Conservation (phyloP, 92 coral and sea anemone genomes). For the Anthopleura xanthogrammica region DNA sequence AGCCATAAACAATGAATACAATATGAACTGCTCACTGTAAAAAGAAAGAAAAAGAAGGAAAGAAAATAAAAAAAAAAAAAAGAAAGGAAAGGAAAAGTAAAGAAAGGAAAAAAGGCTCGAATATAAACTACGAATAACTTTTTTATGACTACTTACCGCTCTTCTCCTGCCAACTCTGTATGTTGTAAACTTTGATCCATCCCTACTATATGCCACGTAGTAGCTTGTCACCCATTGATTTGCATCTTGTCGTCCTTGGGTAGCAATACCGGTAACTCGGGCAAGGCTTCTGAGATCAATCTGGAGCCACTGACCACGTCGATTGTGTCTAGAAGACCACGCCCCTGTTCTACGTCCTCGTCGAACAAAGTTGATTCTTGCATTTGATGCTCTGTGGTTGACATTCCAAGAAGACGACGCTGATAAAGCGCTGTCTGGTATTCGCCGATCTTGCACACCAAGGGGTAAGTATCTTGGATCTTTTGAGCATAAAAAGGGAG, state of each 20-base stretch:
- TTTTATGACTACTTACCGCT: constrained; percentile 39
- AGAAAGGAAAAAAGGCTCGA: no score
- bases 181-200: constrained; percentile 24
- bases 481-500: background rate
- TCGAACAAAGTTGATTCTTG: constrained; percentile 21
- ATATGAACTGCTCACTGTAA: no score
- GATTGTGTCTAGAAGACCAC: constrained; percentile 32
- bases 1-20: no score
- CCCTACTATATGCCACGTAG: constrained; percentile 17
- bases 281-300: no score
- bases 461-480: constrained; percentile 25
- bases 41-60: no score
- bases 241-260: no score
- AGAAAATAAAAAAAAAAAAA: no score
- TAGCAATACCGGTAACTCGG: no score
- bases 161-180: constrained; percentile 43
- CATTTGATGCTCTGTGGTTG: constrained; percentile 54
- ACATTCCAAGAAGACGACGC: constrained; percentile 67
- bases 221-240: constrained; percentile 13
- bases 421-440: constrained; percentile 37
- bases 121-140: no score
- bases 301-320: constrained; percentile 14
- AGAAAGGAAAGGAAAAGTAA: no score
- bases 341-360: constrained; percentile 35
- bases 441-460: constrained; percentile 52